phyloP scores from a whole-genome alignment of 2,888 invertebrate species.

The Rhorus exstirpatorius region DNA sequence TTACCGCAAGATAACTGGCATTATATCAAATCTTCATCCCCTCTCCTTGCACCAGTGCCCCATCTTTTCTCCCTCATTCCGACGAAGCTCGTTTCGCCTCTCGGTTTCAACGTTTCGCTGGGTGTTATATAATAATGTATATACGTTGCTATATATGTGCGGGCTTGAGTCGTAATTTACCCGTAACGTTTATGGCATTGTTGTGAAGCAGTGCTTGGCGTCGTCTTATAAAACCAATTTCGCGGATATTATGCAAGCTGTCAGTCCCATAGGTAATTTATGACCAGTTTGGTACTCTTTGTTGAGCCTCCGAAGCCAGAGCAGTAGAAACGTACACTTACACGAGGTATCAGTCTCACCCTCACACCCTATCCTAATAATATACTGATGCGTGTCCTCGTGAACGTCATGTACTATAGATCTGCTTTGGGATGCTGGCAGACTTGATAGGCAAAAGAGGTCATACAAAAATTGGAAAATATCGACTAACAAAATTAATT shows the following conservation, averaged over 20 bases:
- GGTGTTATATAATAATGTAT: slow-evolving; percentile 15
- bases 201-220: slow-evolving; percentile 82
- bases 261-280: slow-evolving; percentile 84
- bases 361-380: not conserved
- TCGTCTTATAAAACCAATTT: slow-evolving; percentile 85
- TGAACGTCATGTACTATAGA: not conserved
- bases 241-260: slow-evolving; percentile 86
- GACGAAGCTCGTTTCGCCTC: slow-evolving; percentile 50
- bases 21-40: slow-evolving; percentile 26
- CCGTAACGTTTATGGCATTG: slow-evolving; percentile 84
- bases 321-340: slow-evolving; percentile 1
- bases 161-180: slow-evolving; percentile 82
- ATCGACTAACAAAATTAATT: too few relatives aligned
- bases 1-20: slow-evolving; percentile 52
- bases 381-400: not conserved
- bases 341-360: slow-evolving; percentile 21
- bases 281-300: slow-evolving; percentile 79
- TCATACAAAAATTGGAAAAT: too few relatives aligned
- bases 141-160: slow-evolving; percentile 20
- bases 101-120: slow-evolving; percentile 69
- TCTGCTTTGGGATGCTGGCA: too few relatives aligned
- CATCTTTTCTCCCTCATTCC: slow-evolving; percentile 54
- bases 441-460: too few relatives aligned
- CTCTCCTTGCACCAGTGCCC: slow-evolving; percentile 41
- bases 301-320: too few relatives aligned